phyloP scores from a whole-genome alignment of 1,140 invertebrate genomes.

The Microplitis demolitor region DNA sequence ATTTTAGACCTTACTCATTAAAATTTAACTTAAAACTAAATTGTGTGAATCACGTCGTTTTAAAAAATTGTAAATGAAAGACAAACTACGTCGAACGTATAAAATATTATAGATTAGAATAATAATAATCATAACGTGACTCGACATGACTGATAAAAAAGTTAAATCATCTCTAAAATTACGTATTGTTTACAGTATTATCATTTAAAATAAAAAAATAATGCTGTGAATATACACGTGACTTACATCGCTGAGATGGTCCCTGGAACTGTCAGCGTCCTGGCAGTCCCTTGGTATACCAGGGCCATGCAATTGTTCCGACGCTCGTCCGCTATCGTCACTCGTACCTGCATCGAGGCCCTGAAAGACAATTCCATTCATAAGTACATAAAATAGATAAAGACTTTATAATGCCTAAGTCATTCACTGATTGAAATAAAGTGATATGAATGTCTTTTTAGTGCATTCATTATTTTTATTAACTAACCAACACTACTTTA shows the following conservation, averaged over 20 bases:
- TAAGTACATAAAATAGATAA: background rate
- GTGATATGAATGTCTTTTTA: background rate
- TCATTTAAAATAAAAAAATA: background rate
- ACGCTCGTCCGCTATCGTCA: conserved; percentile 78
- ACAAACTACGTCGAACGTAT: too few species aligned
- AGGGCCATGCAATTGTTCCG: conserved; percentile 75
- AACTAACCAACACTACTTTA: background rate
- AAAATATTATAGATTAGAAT: too few species aligned
- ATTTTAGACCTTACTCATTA: too few species aligned
- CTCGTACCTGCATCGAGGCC: conserved; percentile 78
- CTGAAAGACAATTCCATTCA: conserved; percentile 49
- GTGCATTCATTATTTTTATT: background rate
- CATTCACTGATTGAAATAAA: background rate
- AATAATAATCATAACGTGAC: too few species aligned
- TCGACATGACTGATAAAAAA: too few species aligned
- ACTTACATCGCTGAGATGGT: conserved; percentile 81
- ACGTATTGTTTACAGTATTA: background rate
- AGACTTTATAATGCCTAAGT: background rate
- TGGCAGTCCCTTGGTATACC: conserved; percentile 69
- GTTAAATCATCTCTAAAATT: too few species aligned
- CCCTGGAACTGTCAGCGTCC: conserved; percentile 78
- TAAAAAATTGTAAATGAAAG: too few species aligned
- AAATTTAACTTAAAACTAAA: too few species aligned
- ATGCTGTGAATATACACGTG: background rate
- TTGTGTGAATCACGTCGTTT: too few species aligned